These are phyloP conservation scores for Melieria crassipennis DNA, from an alignment of 2,888 invertebrate genomes.

Conservation along the genomic window DNA sequence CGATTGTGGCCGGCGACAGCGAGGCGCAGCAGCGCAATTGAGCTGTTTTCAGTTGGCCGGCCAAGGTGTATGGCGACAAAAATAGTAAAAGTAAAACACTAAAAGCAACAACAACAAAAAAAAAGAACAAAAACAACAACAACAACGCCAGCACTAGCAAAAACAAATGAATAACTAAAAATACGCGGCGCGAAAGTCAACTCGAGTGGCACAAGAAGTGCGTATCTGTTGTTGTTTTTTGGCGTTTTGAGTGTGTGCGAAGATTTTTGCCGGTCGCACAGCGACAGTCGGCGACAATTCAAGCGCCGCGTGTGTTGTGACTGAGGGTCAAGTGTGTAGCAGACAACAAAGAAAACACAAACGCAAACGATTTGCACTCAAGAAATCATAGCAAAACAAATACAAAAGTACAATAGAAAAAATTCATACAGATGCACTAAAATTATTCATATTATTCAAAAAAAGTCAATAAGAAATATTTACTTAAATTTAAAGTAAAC, in stretches of 20 bases:
- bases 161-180: constrained; percentile 19
- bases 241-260: constrained; percentile 31
- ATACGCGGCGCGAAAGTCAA: constrained; percentile 12
- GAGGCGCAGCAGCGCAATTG: no score
- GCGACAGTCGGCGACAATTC: constrained; percentile 30
- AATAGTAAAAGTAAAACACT: background rate
- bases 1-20: no score
- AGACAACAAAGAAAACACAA: constrained; percentile 29
- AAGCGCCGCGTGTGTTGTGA: constrained; percentile 7
- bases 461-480: constrained; percentile 41
- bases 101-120: constrained; percentile 9
- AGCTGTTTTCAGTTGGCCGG: no score
- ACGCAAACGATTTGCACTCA: constrained; percentile 35
- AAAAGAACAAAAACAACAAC: constrained; percentile 8
- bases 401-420: constrained; percentile 45
- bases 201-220: constrained; percentile 3
- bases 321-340: constrained; percentile 26
- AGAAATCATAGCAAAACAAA: constrained; percentile 21
- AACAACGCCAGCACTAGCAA: constrained; percentile 1
- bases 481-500: constrained; percentile 31
- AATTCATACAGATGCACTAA: background rate
- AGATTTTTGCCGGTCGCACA: constrained; percentile 30
- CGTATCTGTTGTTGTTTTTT: constrained; percentile 16
- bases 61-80: background rate
- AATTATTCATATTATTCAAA: background rate